phyloP scores from a whole-genome alignment of 1,140 invertebrate species.

The Cherax quadricarinatus region DNA sequence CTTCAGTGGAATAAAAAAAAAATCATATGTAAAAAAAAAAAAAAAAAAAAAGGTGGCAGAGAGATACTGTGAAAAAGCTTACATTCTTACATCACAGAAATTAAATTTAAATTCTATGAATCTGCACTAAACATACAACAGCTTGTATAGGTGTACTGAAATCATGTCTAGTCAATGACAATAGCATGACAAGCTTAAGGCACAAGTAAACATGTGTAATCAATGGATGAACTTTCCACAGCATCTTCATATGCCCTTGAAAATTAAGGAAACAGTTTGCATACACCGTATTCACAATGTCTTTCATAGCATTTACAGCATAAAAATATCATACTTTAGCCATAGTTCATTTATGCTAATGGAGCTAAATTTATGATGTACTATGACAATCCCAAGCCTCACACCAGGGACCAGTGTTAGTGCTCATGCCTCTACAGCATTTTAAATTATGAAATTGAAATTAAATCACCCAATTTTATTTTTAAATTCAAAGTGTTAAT shows the following conservation, averaged over 20 bases:
- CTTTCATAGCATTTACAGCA: background rate
- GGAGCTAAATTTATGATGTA: background rate
- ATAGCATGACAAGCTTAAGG: background rate
- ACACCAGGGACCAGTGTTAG: background rate
- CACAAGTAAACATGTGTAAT: slow-evolving; percentile 11
- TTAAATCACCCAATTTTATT: background rate
- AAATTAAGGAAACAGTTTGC: background rate
- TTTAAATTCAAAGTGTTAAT: background rate
- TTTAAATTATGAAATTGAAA: background rate
- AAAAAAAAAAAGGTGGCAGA: background rate
- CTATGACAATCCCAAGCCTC: background rate
- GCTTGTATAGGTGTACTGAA: background rate
- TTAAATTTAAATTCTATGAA: background rate
- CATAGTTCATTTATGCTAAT: background rate
- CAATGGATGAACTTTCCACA: background rate
- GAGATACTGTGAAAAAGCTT: slow-evolving; percentile 27
- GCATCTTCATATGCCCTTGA: slow-evolving; percentile 5
- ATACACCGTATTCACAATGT: background rate
- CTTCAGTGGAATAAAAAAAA: slow-evolving; percentile 18
- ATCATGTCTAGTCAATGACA: background rate
- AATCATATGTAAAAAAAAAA: too few relatives aligned
- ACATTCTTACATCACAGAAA: background rate
- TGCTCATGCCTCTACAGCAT: background rate
- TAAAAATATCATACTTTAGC: background rate
- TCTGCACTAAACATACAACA: slow-evolving; percentile 4